phyloP scores from a whole-genome alignment of 2,113 vertebrate genomes.

The Seriola quinqueradiata region DNA sequence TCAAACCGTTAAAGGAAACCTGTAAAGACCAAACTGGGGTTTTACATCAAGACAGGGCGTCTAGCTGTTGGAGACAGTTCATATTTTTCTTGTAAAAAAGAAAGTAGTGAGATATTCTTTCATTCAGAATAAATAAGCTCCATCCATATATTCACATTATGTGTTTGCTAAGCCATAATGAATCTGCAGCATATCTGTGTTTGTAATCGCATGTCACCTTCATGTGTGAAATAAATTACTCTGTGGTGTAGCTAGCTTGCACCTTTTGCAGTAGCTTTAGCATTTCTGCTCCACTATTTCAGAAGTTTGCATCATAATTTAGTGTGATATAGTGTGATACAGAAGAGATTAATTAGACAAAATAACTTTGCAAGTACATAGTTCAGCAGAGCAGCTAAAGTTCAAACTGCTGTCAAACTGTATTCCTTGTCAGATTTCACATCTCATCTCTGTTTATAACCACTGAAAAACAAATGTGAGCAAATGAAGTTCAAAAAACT shows the following conservation, averaged over 20 bases:
- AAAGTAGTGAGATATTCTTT: not conserved
- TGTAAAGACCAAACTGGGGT: constrained; percentile 5
- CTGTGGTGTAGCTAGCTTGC: not conserved
- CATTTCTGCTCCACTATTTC: constrained; percentile 37
- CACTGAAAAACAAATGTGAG: constrained; percentile 23
- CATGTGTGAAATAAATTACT: not conserved
- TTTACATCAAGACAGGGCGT: not conserved
- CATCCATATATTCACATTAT: not conserved
- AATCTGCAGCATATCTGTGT: constrained; percentile 12
- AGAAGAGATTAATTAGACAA: constrained; percentile 51
- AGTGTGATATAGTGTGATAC: constrained; percentile 23
- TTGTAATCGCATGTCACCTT: constrained; percentile 30
- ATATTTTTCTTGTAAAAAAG: not conserved
- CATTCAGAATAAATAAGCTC: not conserved
- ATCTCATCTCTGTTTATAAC: constrained; percentile 43
- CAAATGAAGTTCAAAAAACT: not conserved
- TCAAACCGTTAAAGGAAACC: constrained; percentile 46
- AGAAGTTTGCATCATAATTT: constrained; percentile 68
- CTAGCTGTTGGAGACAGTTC: not conserved
- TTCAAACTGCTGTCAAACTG: constrained; percentile 48
- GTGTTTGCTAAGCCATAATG: constrained; percentile 12
- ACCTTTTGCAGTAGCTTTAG: constrained; percentile 29
- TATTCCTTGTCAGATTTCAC: constrained; percentile 7
- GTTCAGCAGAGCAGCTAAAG: constrained; percentile 41
- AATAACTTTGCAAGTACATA: constrained; percentile 47